A percentile compares a stretch with the other conserved stretches of the same genome.
phyloP scores from a whole-genome alignment of 1,140 invertebrate genomes.

The Musca vetustissima region DNA sequence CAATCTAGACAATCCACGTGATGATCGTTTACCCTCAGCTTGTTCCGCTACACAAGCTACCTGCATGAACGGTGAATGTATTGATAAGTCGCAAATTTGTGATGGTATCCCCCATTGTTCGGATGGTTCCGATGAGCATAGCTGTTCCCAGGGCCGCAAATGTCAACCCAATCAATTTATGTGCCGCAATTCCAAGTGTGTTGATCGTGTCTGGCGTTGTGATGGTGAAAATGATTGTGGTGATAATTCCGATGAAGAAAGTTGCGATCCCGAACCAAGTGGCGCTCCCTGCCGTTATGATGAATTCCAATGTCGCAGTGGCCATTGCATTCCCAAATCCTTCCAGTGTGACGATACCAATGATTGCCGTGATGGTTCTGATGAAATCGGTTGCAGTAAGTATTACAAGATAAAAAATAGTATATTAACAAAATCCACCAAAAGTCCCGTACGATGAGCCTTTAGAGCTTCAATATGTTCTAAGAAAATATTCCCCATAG shows the following conservation, averaged over 20 bases:
- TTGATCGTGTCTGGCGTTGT: conserved; percentile 91
- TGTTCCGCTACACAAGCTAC: conserved; percentile 83
- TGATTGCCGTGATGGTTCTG: conserved; percentile 86
- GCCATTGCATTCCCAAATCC: conserved; percentile 89
- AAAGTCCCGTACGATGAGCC: no score
- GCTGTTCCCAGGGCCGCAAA: conserved; percentile 75
- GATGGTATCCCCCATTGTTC: conserved; percentile 79
- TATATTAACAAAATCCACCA: no score
- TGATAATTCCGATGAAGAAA: conserved; percentile 81
- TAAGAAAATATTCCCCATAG: background rate
- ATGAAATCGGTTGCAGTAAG: conserved; percentile 85
- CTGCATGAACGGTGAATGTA: conserved; percentile 89
- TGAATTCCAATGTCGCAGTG: conserved; percentile 80
- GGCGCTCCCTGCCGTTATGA: conserved; percentile 73
- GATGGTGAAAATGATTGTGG: conserved; percentile 89
- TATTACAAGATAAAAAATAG: background rate
- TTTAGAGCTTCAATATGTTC: no score
- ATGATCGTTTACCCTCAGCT: conserved; percentile 59
- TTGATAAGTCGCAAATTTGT: conserved; percentile 78
- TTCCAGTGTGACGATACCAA: conserved; percentile 90
- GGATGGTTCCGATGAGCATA: conserved; percentile 86
- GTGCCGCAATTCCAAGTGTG: conserved; percentile 85
- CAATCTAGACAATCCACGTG: conserved; percentile 53
- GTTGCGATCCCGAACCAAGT: conserved; percentile 62
- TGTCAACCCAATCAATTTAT: conserved; percentile 94